Base-by-base conservation (phyloP, 1,140 invertebrate genomes). In the Ostrea edulis region DNA sequence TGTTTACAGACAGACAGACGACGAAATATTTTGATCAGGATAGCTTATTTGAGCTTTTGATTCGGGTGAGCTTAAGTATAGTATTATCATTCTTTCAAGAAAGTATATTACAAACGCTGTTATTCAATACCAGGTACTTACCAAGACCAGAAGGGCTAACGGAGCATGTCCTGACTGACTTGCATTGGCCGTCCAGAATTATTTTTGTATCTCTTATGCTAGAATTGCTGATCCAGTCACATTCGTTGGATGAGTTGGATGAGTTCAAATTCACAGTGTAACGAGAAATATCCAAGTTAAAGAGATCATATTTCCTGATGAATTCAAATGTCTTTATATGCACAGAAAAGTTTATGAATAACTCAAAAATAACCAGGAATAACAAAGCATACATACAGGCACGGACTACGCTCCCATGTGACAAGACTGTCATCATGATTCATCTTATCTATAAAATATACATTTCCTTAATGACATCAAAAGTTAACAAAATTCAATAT, bases 141-240 rank as follows among this genome's bases (percentile, higher is more conserved):
- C 68, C 68, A 35, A 77, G 68, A 35, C 9, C 68, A 14, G 68
- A 9, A 14, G 68, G 68, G 17, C 68, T 77, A 14, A 11, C 29
- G 25, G 68, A 77, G 35, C 68, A 77, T 14, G 29, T 25, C 12
- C 68, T 77, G 25, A 77, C 68, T 17, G 68, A 25, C 9, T 77
- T 22, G 29, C 68, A 77, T 2, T 35, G 4, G 12, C 68, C 35
- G 11, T 77, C 68, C 68, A 12, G 9, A 77, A 77, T 77, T 29
- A 3, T 77, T 25, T 35, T 22, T 14, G 35, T 0, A 25, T 77
- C 25, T 77, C 9, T 77, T 12, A 77, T 77, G 68, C 22, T 77
- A 77, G 68, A 22, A 77, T 77, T 77, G 12, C 11, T 12, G 9
- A 77, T 77, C 68, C 68, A 77, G 29, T 35, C 68, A 77, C 68